Base-by-base conservation (phyloP, 2,797 vertebrate genomes). In the Tapirus indicus region DNA sequence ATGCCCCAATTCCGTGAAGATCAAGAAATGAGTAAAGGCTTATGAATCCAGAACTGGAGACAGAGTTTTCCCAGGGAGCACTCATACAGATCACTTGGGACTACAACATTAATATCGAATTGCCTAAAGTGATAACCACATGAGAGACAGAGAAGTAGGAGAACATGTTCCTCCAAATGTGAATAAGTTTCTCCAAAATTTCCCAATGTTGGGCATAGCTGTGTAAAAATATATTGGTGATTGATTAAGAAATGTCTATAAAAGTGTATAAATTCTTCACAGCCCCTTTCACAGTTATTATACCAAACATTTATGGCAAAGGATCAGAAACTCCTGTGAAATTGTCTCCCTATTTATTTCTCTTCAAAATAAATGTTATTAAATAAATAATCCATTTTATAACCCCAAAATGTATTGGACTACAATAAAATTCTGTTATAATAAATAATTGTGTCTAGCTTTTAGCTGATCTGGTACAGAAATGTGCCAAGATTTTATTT, bases 351-450 rank as follows among this genome's bases (percentile, higher is more conserved):
- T 79, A 25, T 69, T 47, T 44, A 52, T 60, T 80, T 38, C 25
- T 93, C 27, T 94, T 94, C 41, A 88, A 87, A 97, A 88, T 68
- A 52, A 90, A 62, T 75, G 21, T 71, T 82, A 94, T 78, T 72
- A 82, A 82, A 35, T 32, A 56, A 69, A 56, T 29, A 84, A 83
- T 78, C 17, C 13, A 56, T 58, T 68, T 74, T 92, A 91, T 88
- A 87, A 86, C 27, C 3, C 2, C 7, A 2, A 88, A 95, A 44
- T 38, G 38, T 41, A 84, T 29, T 41, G 1, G 12, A 71, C 21
- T 86, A 56, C 25, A 44, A 23, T 54, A 90, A 84, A 83, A 49
- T 79, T 82, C n/a, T 77, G 5, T 85, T 84, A n/a, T 11, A 84
- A 58, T 52, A 23, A 88, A 90, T 25, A 91, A 74, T 17, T 66